Base-by-base conservation (phyloP, 2,113 vertebrate genomes). In the Macroglossus sobrinus region DNA sequence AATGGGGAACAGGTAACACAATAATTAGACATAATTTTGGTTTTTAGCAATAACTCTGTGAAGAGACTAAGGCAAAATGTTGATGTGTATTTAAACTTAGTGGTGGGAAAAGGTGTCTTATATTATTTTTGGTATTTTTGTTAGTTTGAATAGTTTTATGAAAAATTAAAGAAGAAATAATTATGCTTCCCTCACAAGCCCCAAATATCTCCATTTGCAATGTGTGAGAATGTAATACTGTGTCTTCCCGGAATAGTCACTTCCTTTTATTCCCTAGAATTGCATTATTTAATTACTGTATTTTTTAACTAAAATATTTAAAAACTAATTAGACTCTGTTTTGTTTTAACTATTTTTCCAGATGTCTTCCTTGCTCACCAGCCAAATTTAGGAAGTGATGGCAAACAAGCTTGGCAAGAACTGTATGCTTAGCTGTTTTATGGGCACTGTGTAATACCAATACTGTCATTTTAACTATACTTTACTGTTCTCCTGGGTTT, bases 261-360 rank as follows among this genome's bases (percentile, higher is more conserved):
- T 94, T 91, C 66, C 50, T 96, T 96, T 96, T 69, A 96, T 95
- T n/a, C 69, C 11, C 16, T 64, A 90, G 88, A 96, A 91, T 71
- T 45, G 4, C 76, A 94, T 95, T 96, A 96, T 94, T 97, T 96
- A 96, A 97, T 96, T 96, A 97, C 94, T 94, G 33, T 53, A 94
- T 55, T 89, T 95, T 91, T 96, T 75, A 93, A 95, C 88, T 92
- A 96, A 97, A 97, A 98, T 97, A 97, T 98, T 97, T 97, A 84
- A 33, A 97, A 97, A 94, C 88, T 91, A 97, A 97, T 97, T 96
- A 98, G 97, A 96, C 84, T 96, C 33, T 97, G 76, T 96, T 97
- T 96, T 97, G 93, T 97, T 97, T 97, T 97, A 97, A 97, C 95
- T 82, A 66, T 96, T 96, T 97, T 95, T 94, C 95, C 95, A 98